Evolutionary conservation across 1,140 invertebrate species (phyloP), one percentile per base, ranked within the genome.

Genomic region (Anastatus disparis): DNA sequence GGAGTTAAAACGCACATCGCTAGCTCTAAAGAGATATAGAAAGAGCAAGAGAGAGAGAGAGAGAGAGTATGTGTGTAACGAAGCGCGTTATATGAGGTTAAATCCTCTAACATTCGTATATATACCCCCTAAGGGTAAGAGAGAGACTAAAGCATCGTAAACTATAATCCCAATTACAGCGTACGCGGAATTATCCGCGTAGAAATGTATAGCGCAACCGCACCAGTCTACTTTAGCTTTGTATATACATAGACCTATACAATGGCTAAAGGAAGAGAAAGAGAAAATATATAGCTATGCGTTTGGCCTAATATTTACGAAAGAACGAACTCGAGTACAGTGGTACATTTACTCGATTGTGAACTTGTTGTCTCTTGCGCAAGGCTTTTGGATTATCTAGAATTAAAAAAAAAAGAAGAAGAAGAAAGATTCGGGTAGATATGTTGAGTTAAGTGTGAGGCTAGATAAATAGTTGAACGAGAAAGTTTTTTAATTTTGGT

Each of bases 111-210:
- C n/a, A n/a, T n/a, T n/a, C n/a, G n/a, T n/a, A n/a, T n/a, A n/a
- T n/a, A n/a, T n/a, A n/a, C n/a, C n/a, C n/a, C n/a, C n/a, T n/a
- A n/a, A n/a, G n/a, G n/a, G n/a, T n/a, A n/a, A n/a, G n/a, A n/a
- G n/a, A n/a, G n/a, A n/a, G n/a, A 26, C 58, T 70, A 46, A 62
- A 71, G 70, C 70, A 12, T 65, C 70, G 70, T 79, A 79, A 79
- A 79, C 76, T 76, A 79, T 77, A 79, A 79, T 79, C 76, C 75
- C 71, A 79, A 79, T 77, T 79, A 79, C 74, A 72, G 74, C 65
- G 63, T 40, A 52, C 65, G 70, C 68, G 70, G 75, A 78, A 77
- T 78, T 78, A 78, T 78, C 76, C 75, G 74, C 71, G 73, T 46
- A 68, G 76, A 78, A 77, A 77, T 50, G 69, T 63, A 58, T 63